phyloP scores from a whole-genome alignment of 2,113 vertebrate species.

The Mus spicilegus region DNA sequence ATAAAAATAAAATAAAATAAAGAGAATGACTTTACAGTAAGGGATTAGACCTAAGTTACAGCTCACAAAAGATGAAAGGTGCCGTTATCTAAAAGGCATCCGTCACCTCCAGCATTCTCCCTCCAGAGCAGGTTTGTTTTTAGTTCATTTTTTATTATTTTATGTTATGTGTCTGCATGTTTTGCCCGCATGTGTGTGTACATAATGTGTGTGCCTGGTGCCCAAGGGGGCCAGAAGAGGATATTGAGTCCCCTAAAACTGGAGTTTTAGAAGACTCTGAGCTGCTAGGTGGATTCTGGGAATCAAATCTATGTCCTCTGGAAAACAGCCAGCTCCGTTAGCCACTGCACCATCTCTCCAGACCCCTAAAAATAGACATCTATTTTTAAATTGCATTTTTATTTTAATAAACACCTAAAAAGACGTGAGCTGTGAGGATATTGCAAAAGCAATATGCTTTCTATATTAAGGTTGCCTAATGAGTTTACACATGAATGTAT shows the following conservation, averaged over 20 bases:
- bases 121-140: background rate
- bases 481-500: background rate
- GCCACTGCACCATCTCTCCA: background rate
- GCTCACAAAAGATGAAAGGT: background rate
- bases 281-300: background rate
- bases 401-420: conserved; percentile 33
- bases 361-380: background rate
- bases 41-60: background rate
- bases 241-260: background rate
- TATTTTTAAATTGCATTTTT: background rate
- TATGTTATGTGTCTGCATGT: background rate
- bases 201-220: background rate
- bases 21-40: background rate
- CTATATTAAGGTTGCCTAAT: background rate
- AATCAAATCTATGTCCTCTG: background rate
- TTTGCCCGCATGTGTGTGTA: background rate
- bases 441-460: background rate
- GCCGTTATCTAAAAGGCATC: background rate
- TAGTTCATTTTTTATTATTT: background rate
- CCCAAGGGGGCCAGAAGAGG: background rate
- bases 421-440: background rate
- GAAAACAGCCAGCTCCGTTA: background rate
- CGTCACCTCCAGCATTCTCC: background rate
- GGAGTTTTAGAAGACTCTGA: background rate
- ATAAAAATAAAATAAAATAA: background rate